Percentiles rank a stretch among this genome's conserved stretches.
Evolutionary conservation across 2,888 invertebrate species (phyloP).

Genomic region (Athalia cordata): DNA sequence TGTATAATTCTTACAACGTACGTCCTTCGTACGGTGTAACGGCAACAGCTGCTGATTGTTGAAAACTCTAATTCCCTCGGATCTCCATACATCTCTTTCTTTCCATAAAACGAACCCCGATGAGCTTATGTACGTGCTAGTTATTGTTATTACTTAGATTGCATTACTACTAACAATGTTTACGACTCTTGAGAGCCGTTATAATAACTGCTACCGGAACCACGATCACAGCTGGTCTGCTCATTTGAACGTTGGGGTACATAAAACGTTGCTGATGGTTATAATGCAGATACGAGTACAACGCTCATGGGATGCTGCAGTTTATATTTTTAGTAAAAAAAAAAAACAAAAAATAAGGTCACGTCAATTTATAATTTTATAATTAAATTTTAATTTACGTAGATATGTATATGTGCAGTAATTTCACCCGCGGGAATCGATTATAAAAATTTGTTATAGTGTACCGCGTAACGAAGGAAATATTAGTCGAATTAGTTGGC

Average conservation of each 20-base stretch:
- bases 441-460: no score
- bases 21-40: neutral
- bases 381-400: no score
- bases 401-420: no score
- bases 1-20: no score
- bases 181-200: constrained; percentile 30
- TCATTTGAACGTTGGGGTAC: neutral
- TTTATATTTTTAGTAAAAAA: no score
- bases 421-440: no score
- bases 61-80: constrained; percentile 5
- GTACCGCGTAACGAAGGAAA: no score
- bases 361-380: no score
- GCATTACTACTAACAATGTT: constrained; percentile 14
- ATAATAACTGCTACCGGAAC: constrained; percentile 36
- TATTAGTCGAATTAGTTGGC: no score
- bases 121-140: neutral
- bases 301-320: no score
- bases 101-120: neutral
- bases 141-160: constrained; percentile 15
- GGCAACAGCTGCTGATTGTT: constrained; percentile 1
- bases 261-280: neutral
- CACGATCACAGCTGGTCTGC: constrained; percentile 34
- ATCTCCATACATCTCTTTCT: neutral
- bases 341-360: no score
- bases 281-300: no score